Evolutionary conservation across 2,113 vertebrate species (phyloP).

Genomic region (Azemiops feae): DNA sequence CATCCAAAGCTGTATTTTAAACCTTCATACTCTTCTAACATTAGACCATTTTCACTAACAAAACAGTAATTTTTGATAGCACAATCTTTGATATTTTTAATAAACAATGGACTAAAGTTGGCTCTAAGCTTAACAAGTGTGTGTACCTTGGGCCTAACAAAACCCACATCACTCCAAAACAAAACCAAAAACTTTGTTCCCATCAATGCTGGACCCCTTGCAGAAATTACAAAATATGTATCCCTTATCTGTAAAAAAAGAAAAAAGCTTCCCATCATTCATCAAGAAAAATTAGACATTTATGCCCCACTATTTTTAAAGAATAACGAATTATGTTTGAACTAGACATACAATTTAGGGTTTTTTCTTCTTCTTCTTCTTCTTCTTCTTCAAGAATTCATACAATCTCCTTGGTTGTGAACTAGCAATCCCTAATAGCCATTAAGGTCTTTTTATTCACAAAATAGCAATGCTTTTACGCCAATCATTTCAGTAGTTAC

Average conservation of each 20-base stretch:
- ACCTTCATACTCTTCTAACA: not conserved
- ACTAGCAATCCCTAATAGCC: not conserved
- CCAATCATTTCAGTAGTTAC: not conserved
- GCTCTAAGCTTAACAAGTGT: not conserved
- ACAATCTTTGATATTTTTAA: not conserved
- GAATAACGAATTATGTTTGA: not conserved
- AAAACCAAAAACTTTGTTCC: not conserved
- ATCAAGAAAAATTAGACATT: not conserved
- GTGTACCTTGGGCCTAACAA: not conserved
- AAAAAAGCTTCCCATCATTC: not conserved
- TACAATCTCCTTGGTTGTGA: not conserved
- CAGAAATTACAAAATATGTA: not conserved
- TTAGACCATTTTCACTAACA: not conserved
- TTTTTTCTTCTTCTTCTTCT: not conserved
- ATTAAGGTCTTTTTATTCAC: not conserved
- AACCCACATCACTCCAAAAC: not conserved
- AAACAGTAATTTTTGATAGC: not conserved
- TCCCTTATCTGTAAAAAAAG: not conserved
- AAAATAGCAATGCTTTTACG: not conserved
- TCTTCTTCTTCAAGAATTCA: not conserved
- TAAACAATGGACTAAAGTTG: not conserved
- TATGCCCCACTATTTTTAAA: not conserved
- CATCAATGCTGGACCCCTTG: not conserved
- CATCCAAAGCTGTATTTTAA: not conserved
- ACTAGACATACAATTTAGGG: not conserved